Percentiles rank a stretch among this genome's conserved stretches.
Conservation (phyloP, 2,888 invertebrate species). For the Drosophila greeni region DNA sequence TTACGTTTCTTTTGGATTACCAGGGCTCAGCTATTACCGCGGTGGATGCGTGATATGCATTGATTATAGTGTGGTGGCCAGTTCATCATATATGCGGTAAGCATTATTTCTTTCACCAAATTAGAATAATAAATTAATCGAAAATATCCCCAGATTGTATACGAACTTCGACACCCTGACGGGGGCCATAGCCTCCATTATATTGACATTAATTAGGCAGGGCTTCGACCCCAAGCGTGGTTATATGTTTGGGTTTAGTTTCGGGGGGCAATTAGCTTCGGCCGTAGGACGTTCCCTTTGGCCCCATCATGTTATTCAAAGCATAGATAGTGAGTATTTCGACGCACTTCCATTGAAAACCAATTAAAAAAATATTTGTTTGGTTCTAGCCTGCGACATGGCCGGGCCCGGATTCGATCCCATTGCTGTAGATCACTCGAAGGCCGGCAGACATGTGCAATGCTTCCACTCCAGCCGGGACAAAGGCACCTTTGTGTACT, state of each 20-base stretch:
- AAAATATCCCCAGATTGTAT: conserved; percentile 51
- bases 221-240: conserved; percentile 70
- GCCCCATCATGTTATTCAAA: conserved; percentile 60
- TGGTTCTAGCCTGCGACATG: conserved; percentile 76
- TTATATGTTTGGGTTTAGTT: conserved; percentile 78
- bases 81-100: conserved; percentile 72
- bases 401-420: conserved; percentile 78
- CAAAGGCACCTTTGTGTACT: conserved; percentile 74
- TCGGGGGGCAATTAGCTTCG: conserved; percentile 76
- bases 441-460: conserved; percentile 75
- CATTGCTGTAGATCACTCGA: conserved; percentile 66
- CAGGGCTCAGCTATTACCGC: conserved; percentile 74
- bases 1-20: not conserved
- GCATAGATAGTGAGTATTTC: conserved; percentile 74
- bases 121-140: too few species aligned
- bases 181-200: conserved; percentile 61
- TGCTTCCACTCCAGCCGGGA: conserved; percentile 77
- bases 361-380: not conserved
- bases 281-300: conserved; percentile 71
- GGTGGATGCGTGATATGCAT: conserved; percentile 77
- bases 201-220: conserved; percentile 60
- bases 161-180: conserved; percentile 68
- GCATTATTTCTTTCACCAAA: not conserved
- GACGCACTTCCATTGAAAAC: not conserved
- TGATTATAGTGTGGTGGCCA: conserved; percentile 73